These are phyloP conservation scores for Chloromyia formosa DNA, from an alignment of 2,888 invertebrate species.

Conservation along the genomic window DNA sequence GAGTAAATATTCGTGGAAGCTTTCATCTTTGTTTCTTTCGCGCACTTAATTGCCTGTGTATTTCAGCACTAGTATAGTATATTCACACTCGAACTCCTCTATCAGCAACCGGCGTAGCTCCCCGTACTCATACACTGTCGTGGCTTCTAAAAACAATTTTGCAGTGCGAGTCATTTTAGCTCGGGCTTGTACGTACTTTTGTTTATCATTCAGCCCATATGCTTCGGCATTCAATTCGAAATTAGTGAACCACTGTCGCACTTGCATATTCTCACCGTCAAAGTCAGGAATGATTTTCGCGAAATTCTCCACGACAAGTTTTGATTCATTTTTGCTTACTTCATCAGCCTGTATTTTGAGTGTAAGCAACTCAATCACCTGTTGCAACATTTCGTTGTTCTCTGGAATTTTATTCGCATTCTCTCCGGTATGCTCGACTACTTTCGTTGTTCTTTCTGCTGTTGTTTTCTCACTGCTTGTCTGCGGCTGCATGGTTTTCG, in stretches of 20 bases:
- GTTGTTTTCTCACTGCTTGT: no score
- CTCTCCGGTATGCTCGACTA: no score
- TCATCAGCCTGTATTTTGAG: not conserved
- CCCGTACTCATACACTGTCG: slow-evolving; percentile 16
- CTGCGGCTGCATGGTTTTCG: no score
- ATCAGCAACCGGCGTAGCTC: not conserved
- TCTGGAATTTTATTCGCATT: no score
- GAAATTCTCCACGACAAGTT: slow-evolving; percentile 32
- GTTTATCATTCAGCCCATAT: not conserved
- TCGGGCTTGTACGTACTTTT: slow-evolving; percentile 2
- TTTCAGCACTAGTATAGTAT: not conserved
- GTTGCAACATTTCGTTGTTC: no score
- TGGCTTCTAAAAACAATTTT: slow-evolving; percentile 17
- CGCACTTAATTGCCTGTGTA: not conserved
- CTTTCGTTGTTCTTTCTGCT: no score
- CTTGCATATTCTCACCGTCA: slow-evolving; percentile 19
- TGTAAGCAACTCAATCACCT: no score
- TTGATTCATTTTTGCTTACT: slow-evolving; percentile 12
- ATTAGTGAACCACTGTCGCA: slow-evolving; percentile 7
- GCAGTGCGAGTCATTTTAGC: slow-evolving; percentile 23
- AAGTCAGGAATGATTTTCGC: slow-evolving; percentile 38
- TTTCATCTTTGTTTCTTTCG: slow-evolving; percentile 5
- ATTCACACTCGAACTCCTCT: slow-evolving; percentile 13
- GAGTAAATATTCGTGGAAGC: slow-evolving; percentile 21
- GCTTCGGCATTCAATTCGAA: slow-evolving; percentile 28